Evolutionary conservation across 1,140 invertebrate genomes (phyloP).

Genomic region (Holcopasites calliopsidis): DNA sequence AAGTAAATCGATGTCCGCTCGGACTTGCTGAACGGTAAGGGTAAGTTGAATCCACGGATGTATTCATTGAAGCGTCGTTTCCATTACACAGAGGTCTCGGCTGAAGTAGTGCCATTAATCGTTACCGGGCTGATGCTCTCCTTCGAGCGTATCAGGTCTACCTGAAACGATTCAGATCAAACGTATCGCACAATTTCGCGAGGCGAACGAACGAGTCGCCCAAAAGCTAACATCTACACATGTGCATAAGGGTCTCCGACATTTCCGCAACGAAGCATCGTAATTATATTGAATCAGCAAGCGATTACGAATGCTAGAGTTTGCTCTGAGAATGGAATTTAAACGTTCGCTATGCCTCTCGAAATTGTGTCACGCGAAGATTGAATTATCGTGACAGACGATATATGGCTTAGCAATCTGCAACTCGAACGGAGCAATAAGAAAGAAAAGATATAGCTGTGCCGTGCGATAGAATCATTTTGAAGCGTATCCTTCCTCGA

Average conservation of each 20-base stretch:
- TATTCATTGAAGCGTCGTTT: conserved; percentile 2
- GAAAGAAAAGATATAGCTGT: too few relatives aligned
- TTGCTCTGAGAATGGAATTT: neutral
- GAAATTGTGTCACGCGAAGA: neutral
- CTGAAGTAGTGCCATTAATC: conserved; percentile 75
- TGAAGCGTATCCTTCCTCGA: too few relatives aligned
- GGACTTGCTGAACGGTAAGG: neutral
- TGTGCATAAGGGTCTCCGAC: neutral
- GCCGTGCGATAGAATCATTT: too few relatives aligned
- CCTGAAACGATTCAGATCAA: conserved; percentile 66
- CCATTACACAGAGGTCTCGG: conserved; percentile 75
- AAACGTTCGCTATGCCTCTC: neutral
- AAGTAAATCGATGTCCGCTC: neutral
- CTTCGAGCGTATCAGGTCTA: conserved; percentile 76
- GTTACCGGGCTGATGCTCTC: conserved; percentile 71
- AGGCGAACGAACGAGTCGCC: neutral
- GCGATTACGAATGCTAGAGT: neutral
- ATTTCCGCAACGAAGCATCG: neutral
- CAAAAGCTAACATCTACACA: neutral
- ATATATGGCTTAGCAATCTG: too few relatives aligned
- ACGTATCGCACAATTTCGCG: neutral
- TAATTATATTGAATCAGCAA: neutral
- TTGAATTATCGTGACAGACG: neutral
- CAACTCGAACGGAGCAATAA: too few relatives aligned
- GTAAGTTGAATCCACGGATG: too few relatives aligned